Evolutionary conservation across 2,113 vertebrate species (phyloP).

Genomic region (Thalassoma bifasciatum): DNA sequence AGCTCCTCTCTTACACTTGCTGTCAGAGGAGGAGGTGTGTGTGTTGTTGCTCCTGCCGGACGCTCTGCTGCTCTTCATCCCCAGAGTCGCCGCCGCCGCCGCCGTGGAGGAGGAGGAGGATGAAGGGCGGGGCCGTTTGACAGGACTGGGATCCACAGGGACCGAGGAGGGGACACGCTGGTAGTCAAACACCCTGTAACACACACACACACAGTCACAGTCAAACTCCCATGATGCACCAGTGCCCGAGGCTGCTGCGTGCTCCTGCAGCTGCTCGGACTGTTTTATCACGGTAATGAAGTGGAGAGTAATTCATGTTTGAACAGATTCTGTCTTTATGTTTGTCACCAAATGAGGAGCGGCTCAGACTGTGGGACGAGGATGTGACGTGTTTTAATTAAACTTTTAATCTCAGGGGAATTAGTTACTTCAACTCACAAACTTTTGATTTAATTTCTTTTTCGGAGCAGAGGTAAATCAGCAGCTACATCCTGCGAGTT

Average conservation of each 20-base stretch:
- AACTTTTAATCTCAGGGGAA: too few species aligned
- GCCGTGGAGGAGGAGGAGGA: conserved; percentile 56
- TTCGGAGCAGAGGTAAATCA: too few species aligned
- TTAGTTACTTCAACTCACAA: too few species aligned
- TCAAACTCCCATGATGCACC: conserved; percentile 38
- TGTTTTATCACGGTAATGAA: conserved; percentile 46
- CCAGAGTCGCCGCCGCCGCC: conserved; percentile 41
- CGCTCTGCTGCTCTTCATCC: conserved; percentile 54
- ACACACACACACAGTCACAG: conserved; percentile 24
- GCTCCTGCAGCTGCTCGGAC: background rate
- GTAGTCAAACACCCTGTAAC: conserved; percentile 73
- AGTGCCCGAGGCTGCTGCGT: background rate
- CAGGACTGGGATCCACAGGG: conserved; percentile 51
- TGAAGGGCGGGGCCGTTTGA: conserved; percentile 61
- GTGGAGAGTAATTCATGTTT: conserved; percentile 12
- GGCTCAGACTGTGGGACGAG: background rate
- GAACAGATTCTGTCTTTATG: conserved; percentile 25
- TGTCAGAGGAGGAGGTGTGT: conserved; percentile 28
- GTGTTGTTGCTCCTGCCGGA: conserved; percentile 40
- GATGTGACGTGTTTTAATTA: too few species aligned
- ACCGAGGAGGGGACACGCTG: conserved; percentile 73
- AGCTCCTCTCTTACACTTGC: conserved; percentile 57
- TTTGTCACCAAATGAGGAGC: conserved; percentile 1
- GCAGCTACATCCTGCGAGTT: too few species aligned
- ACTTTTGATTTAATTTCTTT: too few species aligned